Evolutionary conservation across 2,888 invertebrate genomes (phyloP).

Genomic region (Mesorhabditis sp.): DNA sequence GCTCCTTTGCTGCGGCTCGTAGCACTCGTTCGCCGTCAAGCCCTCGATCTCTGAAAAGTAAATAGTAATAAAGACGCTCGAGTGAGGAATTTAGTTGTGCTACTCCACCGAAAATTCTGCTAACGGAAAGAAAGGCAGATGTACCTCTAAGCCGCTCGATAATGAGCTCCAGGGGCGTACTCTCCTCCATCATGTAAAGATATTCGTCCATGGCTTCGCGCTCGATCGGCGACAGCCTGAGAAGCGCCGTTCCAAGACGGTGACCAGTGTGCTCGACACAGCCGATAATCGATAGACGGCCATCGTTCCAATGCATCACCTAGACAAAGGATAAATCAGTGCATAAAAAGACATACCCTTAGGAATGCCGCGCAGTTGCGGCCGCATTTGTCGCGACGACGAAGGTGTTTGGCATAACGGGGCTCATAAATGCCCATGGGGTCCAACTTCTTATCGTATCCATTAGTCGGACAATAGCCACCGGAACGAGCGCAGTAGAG

Average conservation of each 20-base stretch:
- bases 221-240: conserved; percentile 9
- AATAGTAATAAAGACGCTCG: conserved; percentile 4
- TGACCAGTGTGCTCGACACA: conserved; percentile 40
- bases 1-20: conserved; percentile 5
- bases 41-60: conserved; percentile 15
- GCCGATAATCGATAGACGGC: conserved; percentile 28
- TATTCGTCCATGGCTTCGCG: conserved; percentile 19
- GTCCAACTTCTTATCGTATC: not conserved
- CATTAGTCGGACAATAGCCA: conserved; percentile 15
- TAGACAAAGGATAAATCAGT: not conserved
- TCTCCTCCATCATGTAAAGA: conserved; percentile 18
- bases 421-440: conserved; percentile 8
- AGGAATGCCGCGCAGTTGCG: conserved; percentile 26
- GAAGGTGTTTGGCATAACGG: conserved; percentile 7
- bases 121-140: not conserved
- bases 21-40: conserved; percentile 18
- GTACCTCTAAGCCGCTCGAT: conserved; percentile 18
- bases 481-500: conserved; percentile 25
- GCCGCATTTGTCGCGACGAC: conserved; percentile 17
- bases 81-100: not conserved
- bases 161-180: conserved; percentile 17
- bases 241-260: conserved; percentile 34
- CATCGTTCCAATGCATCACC: conserved; percentile 26
- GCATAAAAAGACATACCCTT: conserved; percentile 12
- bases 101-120: not conserved